Evolutionary conservation across 2,797 vertebrate genomes (phyloP).

Genomic region (Galagoides demidoff): DNA sequence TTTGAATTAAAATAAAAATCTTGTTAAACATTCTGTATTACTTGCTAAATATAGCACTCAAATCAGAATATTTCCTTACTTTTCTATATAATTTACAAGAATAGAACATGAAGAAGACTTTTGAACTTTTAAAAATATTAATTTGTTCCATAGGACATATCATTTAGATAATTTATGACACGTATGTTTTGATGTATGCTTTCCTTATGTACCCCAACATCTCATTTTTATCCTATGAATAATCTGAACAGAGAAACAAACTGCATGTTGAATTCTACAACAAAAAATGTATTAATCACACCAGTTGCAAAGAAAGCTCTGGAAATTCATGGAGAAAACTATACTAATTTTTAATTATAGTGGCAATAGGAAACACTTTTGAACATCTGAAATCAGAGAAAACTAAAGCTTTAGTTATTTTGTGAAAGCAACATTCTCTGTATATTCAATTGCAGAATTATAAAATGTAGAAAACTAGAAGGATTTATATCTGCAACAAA

Average conservation of each 20-base stretch:
- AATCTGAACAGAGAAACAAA: not conserved
- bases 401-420: conserved; percentile 73
- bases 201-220: not conserved
- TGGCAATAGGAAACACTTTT: not conserved
- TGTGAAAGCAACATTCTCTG: conserved; percentile 69
- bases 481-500: not conserved
- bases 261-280: not conserved
- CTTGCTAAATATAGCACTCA: not conserved
- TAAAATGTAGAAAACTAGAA: conserved; percentile 53
- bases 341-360: not conserved
- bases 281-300: not conserved
- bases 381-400: conserved; percentile 4
- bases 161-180: not conserved
- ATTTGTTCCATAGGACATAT: not conserved
- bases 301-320: not conserved
- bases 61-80: not conserved
- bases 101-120: not conserved
- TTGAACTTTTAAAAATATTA: not conserved
- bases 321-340: not conserved
- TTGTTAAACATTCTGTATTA: not conserved
- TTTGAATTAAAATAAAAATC: not conserved
- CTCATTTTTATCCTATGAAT: not conserved
- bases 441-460: conserved; percentile 66
- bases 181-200: not conserved
- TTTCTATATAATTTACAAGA: not conserved